Evolutionary conservation across 2,888 invertebrate species (phyloP).

Genomic region (Corythucha ciliata): DNA sequence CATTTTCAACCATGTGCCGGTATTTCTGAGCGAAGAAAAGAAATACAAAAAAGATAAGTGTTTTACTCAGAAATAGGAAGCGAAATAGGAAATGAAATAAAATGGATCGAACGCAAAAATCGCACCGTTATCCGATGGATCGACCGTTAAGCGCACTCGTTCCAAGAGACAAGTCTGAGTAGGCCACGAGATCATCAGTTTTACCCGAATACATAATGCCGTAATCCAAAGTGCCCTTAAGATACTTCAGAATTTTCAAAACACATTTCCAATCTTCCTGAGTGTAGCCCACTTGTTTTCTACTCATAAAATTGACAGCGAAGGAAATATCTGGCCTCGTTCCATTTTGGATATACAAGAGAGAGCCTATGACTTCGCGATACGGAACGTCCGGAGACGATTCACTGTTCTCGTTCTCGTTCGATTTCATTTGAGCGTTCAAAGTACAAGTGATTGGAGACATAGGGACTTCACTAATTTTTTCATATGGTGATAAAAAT

Average conservation of each 20-base stretch:
- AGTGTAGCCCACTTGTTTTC: neutral
- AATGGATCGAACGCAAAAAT: no score
- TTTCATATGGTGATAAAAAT: neutral
- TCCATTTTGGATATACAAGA: slow-evolving; percentile 9
- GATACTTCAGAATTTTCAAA: slow-evolving; percentile 3
- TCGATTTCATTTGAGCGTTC: neutral
- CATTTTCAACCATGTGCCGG: no score
- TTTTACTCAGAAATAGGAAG: no score
- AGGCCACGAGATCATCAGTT: neutral
- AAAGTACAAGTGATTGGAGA: neutral
- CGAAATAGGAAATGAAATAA: no score
- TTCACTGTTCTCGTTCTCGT: neutral
- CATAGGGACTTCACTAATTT: neutral
- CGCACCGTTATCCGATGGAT: no score
- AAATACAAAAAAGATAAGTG: no score
- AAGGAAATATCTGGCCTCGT: slow-evolving; percentile 9
- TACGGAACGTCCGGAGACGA: slow-evolving; percentile 5
- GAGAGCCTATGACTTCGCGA: slow-evolving; percentile 2
- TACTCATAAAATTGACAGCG: slow-evolving; percentile 6
- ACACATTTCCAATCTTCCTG: neutral
- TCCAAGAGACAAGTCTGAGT: slow-evolving; percentile 3
- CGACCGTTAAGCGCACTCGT: slow-evolving; percentile 1
- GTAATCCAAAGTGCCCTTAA: neutral
- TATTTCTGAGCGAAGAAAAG: no score
- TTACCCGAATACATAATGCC: neutral